These are phyloP conservation scores for Ahaetulla prasina DNA, from an alignment of 2,113 vertebrate genomes.

Conservation along the genomic window DNA sequence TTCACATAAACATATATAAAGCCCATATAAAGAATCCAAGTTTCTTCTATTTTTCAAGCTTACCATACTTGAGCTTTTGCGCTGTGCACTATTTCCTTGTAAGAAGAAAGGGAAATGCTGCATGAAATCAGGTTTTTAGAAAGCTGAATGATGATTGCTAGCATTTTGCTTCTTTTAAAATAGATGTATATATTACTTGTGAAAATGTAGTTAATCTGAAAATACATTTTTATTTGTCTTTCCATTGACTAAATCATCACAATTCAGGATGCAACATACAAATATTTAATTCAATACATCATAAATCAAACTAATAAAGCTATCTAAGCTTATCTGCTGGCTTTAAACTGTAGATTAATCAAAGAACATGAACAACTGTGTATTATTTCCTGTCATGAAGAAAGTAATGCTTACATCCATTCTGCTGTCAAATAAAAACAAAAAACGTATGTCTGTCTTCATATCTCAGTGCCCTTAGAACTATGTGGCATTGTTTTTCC, in stretches of 20 bases:
- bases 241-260: not conserved
- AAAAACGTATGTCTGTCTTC: not conserved
- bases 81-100: not conserved
- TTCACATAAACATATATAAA: conserved; percentile 7
- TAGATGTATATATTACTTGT: not conserved
- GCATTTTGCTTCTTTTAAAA: not conserved
- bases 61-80: not conserved
- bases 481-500: not conserved
- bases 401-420: not conserved
- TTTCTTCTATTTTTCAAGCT: conserved; percentile 14
- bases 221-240: not conserved
- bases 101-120: not conserved
- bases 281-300: not conserved
- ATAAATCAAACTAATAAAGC: not conserved
- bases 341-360: not conserved
- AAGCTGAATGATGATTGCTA: not conserved
- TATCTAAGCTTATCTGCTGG: not conserved
- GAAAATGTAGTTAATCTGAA: not conserved
- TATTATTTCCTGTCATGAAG: not conserved
- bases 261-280: not conserved
- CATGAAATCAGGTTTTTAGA: not conserved
- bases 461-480: not conserved
- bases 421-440: not conserved
- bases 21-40: conserved; percentile 27
- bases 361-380: not conserved